These are phyloP conservation scores for Daktulosphaira vitifoliae DNA, from an alignment of 1,140 invertebrate genomes.

Conservation along the genomic window DNA sequence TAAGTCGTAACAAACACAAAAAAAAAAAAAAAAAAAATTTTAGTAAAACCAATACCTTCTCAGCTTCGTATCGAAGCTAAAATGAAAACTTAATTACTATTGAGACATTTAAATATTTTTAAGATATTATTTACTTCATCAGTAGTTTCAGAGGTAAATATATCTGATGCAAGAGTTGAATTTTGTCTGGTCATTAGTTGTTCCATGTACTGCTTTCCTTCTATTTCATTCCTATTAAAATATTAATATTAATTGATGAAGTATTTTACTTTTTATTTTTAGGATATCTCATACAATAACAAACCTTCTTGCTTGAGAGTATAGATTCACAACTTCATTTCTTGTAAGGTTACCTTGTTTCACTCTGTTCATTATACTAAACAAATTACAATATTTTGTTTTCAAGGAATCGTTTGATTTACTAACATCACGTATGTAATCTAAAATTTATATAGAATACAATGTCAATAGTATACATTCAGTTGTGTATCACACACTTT, in stretches of 20 bases:
- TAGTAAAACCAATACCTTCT: too few species aligned
- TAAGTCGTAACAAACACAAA: too few species aligned
- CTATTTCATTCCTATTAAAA: constrained; percentile 10
- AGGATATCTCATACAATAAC: neutral
- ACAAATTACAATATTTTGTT: constrained; percentile 5
- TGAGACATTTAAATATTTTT: neutral
- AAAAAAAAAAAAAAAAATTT: too few species aligned
- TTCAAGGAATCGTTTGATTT: neutral
- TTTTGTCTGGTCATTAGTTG: constrained; percentile 15
- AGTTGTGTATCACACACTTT: too few species aligned
- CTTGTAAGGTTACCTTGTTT: constrained; percentile 16
- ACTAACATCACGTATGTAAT: neutral
- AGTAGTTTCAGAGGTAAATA: neutral
- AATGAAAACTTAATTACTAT: neutral
- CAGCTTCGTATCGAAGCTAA: too few species aligned
- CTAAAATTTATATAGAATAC: too few species aligned
- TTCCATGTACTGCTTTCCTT: constrained; percentile 25
- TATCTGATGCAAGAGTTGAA: constrained; percentile 5
- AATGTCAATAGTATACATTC: too few species aligned
- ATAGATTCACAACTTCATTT: neutral
- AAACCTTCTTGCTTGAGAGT: constrained; percentile 20
- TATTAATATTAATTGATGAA: neutral
- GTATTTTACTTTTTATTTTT: neutral
- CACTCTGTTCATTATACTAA: neutral
- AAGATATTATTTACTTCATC: constrained; percentile 4